phyloP scores from a whole-genome alignment of 1,140 invertebrate species.

The Aphelinus certus region DNA sequence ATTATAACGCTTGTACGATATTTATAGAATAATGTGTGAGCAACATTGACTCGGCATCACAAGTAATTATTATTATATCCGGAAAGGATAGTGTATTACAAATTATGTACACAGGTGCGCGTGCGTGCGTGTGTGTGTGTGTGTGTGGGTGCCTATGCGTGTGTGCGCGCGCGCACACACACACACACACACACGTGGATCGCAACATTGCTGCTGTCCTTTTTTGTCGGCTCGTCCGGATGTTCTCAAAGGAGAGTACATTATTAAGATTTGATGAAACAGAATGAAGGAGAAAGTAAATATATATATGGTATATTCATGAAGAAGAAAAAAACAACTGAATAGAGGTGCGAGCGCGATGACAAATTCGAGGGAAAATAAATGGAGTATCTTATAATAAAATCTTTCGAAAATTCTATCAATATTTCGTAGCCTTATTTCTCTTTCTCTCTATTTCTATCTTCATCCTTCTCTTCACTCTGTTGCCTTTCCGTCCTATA shows the following conservation, averaged over 20 bases:
- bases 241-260: too few species aligned
- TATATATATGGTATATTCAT: not conserved
- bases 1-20: too few species aligned
- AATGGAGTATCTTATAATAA: not conserved
- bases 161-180: not conserved
- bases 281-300: not conserved
- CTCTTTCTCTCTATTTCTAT: slow-evolving; percentile 30
- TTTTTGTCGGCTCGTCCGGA: not conserved
- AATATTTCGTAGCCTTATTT: slow-evolving; percentile 38
- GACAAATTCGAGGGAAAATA: not conserved
- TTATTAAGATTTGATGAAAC: not conserved
- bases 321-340: not conserved
- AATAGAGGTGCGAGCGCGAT: not conserved
- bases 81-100: too few species aligned
- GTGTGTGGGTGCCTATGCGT: not conserved
- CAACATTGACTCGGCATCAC: too few species aligned
- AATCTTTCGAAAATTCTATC: slow-evolving; percentile 18
- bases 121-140: not conserved
- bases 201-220: not conserved
- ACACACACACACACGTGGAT: not conserved
- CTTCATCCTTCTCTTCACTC: slow-evolving; percentile 3
- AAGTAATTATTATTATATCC: too few species aligned
- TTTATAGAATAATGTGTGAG: too few species aligned
- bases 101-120: not conserved
- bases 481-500: not conserved